A percentile compares a stretch with the other conserved stretches of the same genome.
Conservation (phyloP, 1,140 invertebrate species). For the Grapholita molesta region DNA sequence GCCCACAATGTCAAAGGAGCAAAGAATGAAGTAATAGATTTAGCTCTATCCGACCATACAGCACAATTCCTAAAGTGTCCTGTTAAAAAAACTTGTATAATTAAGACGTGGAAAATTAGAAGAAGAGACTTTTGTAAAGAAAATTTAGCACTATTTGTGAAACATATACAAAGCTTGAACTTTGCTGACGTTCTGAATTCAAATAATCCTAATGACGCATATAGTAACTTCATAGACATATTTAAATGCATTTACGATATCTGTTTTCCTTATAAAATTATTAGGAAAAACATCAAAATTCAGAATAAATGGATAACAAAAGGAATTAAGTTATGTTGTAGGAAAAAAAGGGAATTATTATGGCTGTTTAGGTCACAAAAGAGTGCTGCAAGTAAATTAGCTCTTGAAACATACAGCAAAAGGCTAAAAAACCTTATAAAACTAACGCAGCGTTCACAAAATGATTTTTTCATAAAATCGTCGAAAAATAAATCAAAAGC, state of each 20-base stretch:
- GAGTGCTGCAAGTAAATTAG: neutral
- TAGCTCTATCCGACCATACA: constrained; percentile 28
- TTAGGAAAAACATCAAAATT: neutral
- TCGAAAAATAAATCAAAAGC: constrained; percentile 6
- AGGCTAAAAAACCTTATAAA: constrained; percentile 18
- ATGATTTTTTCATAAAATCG: neutral
- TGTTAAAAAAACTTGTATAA: neutral
- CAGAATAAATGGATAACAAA: too few relatives aligned
- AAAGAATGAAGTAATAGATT: constrained; percentile 19
- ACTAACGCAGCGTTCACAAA: constrained; percentile 14
- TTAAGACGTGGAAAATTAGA: constrained; percentile 15
- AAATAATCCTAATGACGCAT: neutral
- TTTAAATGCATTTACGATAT: neutral
- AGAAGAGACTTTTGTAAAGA: constrained; percentile 7
- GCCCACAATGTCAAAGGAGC: constrained; percentile 17
- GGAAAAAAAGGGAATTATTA: neutral
- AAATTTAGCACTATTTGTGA: neutral
- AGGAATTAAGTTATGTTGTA: too few relatives aligned
- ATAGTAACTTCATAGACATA: neutral
- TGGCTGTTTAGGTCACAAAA: neutral
- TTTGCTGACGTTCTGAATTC: neutral
- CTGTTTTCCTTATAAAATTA: neutral
- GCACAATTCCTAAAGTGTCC: constrained; percentile 25
- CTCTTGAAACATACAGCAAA: neutral
- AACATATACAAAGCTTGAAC: neutral